Evolutionary conservation across 1,140 invertebrate species (phyloP), one percentile per base, ranked within the genome.

Genomic region (Drosophila leontia): DNA sequence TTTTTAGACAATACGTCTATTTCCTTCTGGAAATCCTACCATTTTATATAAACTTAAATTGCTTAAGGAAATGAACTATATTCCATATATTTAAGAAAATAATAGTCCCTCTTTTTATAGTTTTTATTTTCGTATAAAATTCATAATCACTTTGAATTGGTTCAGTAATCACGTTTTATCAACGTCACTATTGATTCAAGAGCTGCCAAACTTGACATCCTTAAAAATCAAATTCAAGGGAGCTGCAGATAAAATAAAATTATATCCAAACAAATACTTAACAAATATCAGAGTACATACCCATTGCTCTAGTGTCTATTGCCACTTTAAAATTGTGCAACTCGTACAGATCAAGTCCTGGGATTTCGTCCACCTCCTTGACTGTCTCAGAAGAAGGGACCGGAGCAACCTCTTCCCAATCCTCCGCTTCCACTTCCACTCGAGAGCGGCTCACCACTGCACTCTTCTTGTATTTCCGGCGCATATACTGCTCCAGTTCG

Each of bases 241-340:
- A 42, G 41, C 72, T 75, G 32, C 19, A 8, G 35, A 47, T 32
- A 13, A 41, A n/a, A 7, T 11, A 7, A 6, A 57, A 12, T 19
- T 13, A 51, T 3, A 9, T 8, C 19, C 9, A 8, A 7, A 47
- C 1, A 1, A n/a, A 23, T 29, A 35, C 37, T 11, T 34, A 17
- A 19, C 0, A 23, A 0, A 7, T 39, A 12, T 39, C 3, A 26
- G n/a, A 6, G 7, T 41, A 59, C 84, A 67, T 23, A 86, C 83
- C 13, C 35, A 86, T 7, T 8, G 44, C 56, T 3, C 15, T 50
- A 2, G 50, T 11, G 56, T 86, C 63, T 7, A 86, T 3, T 0
- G 35, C 12, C 5, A 77, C 39, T 3, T 74, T 32, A 32, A 83
- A 88, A 35, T 80, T 51, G 19, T 82, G 55, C n/a, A 86, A 37